Conservation (phyloP, 2,888 invertebrate genomes). For the Brachyptera putata region DNA sequence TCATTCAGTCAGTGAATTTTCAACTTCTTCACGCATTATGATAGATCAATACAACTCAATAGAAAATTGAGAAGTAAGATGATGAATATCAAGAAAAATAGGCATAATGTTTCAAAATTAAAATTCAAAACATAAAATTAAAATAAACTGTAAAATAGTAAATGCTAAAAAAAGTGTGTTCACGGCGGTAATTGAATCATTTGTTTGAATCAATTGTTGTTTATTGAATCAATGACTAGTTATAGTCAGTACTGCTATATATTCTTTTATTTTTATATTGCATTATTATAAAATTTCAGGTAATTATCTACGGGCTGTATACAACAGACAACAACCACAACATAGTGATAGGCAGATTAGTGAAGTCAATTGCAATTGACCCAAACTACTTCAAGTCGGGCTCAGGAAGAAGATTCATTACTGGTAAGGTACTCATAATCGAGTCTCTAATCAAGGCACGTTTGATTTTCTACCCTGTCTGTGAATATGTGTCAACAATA, state of each 20-base stretch:
- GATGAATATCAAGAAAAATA: too few relatives aligned
- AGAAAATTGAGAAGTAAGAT: too few relatives aligned
- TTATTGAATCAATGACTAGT: too few relatives aligned
- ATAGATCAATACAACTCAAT: too few relatives aligned
- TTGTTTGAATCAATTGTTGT: too few relatives aligned
- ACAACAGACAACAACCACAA: conserved; percentile 75
- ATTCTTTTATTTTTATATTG: not conserved
- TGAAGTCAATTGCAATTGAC: conserved; percentile 83
- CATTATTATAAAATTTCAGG: conserved; percentile 41
- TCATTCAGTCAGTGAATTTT: too few relatives aligned
- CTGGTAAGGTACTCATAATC: conserved; percentile 49
- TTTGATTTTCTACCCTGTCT: not conserved
- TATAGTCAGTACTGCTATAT: too few relatives aligned
- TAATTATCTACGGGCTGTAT: conserved; percentile 84
- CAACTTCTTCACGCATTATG: too few relatives aligned
- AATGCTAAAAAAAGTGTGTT: conserved; percentile 7
- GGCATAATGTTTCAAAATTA: too few relatives aligned
- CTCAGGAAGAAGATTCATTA: conserved; percentile 77
- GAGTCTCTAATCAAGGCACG: not conserved
- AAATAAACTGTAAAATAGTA: too few relatives aligned
- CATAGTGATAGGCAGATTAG: conserved; percentile 71
- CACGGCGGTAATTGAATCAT: too few relatives aligned
- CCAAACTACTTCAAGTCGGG: conserved; percentile 73
- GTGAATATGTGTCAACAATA: not conserved
- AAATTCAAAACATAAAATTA: too few relatives aligned